Evolutionary conservation across 2,113 vertebrate genomes (phyloP).

Genomic region (Scopus umbretta): DNA sequence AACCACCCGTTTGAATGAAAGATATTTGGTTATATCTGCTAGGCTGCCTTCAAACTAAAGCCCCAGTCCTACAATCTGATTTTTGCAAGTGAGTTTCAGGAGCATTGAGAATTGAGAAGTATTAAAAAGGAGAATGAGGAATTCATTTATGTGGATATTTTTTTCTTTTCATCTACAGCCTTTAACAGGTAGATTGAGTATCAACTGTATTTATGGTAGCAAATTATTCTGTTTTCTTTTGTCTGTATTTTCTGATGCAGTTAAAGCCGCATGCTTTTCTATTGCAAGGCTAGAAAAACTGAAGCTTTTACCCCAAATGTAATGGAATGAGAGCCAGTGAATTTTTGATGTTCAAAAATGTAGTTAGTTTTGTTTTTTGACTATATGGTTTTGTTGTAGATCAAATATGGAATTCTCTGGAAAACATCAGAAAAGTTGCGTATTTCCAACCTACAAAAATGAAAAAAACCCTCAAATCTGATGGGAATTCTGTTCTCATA

Average conservation of each 20-base stretch:
- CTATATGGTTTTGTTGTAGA: background rate
- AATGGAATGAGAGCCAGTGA: background rate
- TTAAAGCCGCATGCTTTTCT: background rate
- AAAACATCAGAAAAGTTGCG: background rate
- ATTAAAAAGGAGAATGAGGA: background rate
- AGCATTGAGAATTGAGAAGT: background rate
- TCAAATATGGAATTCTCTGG: background rate
- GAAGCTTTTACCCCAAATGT: background rate
- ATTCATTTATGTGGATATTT: background rate
- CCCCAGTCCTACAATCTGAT: background rate
- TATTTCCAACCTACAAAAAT: background rate
- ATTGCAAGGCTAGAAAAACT: background rate
- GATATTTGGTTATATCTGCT: background rate
- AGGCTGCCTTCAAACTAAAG: background rate
- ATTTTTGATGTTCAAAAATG: background rate
- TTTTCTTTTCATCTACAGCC: background rate
- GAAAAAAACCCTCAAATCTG: background rate
- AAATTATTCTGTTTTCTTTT: background rate
- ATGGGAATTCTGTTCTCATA: background rate
- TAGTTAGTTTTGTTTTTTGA: background rate
- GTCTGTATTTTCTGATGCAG: background rate
- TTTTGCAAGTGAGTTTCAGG: background rate
- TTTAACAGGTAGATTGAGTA: background rate
- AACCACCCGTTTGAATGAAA: background rate
- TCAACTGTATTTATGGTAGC: background rate